Conservation (phyloP, 2,797 vertebrate genomes). For the Microctenopoma stevenorrisi region DNA sequence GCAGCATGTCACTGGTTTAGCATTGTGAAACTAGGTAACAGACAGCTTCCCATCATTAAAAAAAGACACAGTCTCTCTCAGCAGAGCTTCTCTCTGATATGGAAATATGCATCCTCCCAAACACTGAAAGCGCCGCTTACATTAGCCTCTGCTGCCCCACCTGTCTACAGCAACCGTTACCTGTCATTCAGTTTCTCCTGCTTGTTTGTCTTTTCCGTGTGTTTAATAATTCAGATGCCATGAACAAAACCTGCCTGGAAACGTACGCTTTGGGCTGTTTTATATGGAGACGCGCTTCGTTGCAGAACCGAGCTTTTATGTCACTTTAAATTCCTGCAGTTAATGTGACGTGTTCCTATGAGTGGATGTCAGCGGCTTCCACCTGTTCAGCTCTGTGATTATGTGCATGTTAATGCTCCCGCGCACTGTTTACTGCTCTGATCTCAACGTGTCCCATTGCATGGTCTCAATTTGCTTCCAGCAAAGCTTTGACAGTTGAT, state of each 20-base stretch:
- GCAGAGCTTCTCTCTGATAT: constrained; percentile 54
- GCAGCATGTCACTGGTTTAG: constrained; percentile 34
- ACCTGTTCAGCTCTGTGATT: constrained; percentile 51
- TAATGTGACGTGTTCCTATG: constrained; percentile 37
- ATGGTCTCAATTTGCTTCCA: constrained; percentile 58
- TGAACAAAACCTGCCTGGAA: constrained; percentile 37
- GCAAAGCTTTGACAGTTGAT: constrained; percentile 40
- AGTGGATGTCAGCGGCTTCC: constrained; percentile 37
- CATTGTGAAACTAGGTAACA: constrained; percentile 46
- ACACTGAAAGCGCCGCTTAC: constrained; percentile 50
- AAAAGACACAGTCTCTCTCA: constrained; percentile 9
- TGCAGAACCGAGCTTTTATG: constrained; percentile 10
- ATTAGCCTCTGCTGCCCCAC: constrained; percentile 22
- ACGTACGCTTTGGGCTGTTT: constrained; percentile 28
- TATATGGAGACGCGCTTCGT: constrained; percentile 32
- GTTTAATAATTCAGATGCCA: constrained; percentile 24
- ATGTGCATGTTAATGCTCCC: constrained; percentile 62
- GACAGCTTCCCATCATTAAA: constrained; percentile 17
- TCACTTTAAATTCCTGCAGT: constrained; percentile 3
- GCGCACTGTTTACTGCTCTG: constrained; percentile 34
- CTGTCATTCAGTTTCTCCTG: constrained; percentile 14
- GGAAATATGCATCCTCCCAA: constrained; percentile 37
- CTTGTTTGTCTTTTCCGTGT: constrained; percentile 13
- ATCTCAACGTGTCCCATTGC: constrained; percentile 46
- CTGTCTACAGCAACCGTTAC: constrained; percentile 17